phyloP scores from a whole-genome alignment of 1,140 invertebrate species.

The Limonius californicus region DNA sequence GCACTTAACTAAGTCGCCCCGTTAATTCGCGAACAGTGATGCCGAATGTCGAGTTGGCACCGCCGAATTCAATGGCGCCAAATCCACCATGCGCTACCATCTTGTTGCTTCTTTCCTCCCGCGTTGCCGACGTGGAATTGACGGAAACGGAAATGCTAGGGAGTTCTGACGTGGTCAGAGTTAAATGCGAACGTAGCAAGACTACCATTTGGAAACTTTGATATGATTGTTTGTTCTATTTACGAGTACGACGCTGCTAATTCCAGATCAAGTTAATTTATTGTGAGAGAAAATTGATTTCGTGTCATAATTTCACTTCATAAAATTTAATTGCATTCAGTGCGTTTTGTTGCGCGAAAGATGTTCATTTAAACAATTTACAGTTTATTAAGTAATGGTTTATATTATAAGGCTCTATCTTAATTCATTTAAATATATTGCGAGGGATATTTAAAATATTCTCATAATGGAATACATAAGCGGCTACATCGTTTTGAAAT shows the following conservation, averaged over 20 bases:
- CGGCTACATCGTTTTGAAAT: too few relatives aligned
- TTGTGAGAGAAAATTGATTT: neutral
- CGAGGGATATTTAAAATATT: too few relatives aligned
- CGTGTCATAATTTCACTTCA: neutral
- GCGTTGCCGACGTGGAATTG: neutral
- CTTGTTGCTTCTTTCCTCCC: neutral
- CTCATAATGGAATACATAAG: too few relatives aligned
- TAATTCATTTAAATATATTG: too few relatives aligned
- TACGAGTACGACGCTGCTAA: neutral
- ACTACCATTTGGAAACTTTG: neutral
- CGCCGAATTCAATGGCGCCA: neutral
- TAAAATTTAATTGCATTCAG: too few relatives aligned
- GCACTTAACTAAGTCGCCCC: conserved; percentile 25
- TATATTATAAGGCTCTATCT: too few relatives aligned
- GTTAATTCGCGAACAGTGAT: conserved; percentile 26
- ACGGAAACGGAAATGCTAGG: neutral
- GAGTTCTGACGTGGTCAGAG: neutral
- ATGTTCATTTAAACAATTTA: too few relatives aligned
- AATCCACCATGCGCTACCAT: neutral
- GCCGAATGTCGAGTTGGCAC: conserved; percentile 5
- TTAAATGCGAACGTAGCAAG: neutral
- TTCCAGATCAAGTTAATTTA: neutral
- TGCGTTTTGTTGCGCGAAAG: too few relatives aligned
- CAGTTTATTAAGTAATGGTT: too few relatives aligned
- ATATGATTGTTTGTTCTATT: neutral